Evolutionary conservation across 2,888 invertebrate genomes (phyloP).

Genomic region (Galerucella nymphaeae): DNA sequence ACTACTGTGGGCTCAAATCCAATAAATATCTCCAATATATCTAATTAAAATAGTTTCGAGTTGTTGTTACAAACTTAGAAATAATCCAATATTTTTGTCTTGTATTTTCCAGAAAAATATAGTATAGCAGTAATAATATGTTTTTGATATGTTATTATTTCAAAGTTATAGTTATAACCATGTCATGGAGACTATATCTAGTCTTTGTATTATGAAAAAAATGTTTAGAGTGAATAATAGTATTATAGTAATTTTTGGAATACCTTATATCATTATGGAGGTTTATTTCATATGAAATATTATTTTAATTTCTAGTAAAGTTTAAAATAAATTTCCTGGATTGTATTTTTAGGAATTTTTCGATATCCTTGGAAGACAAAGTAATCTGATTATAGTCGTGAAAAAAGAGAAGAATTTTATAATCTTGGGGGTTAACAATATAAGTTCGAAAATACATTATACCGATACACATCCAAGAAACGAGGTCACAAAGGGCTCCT

Average conservation of each 20-base stretch:
- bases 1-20: slow-evolving; percentile 14
- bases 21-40: slow-evolving; percentile 28
- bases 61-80: not conserved
- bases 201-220: too few species aligned
- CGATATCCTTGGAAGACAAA: not conserved
- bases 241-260: too few species aligned
- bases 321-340: not conserved
- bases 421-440: slow-evolving; percentile 12
- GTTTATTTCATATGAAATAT: not conserved
- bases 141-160: too few species aligned
- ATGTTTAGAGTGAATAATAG: too few species aligned
- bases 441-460: slow-evolving; percentile 9
- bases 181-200: too few species aligned
- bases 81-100: not conserved
- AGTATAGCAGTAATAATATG: too few species aligned
- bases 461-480: slow-evolving; percentile 27
- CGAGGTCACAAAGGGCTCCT: slow-evolving; percentile 18
- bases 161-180: too few species aligned
- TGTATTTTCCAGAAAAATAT: too few species aligned
- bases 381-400: slow-evolving; percentile 12
- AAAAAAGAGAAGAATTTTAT: slow-evolving; percentile 14
- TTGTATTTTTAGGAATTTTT: not conserved
- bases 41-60: slow-evolving; percentile 25
- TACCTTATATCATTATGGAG: not conserved
- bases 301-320: not conserved